Base-by-base conservation (phyloP, 2,888 invertebrate genomes). In the Eupithecia exiguata region DNA sequence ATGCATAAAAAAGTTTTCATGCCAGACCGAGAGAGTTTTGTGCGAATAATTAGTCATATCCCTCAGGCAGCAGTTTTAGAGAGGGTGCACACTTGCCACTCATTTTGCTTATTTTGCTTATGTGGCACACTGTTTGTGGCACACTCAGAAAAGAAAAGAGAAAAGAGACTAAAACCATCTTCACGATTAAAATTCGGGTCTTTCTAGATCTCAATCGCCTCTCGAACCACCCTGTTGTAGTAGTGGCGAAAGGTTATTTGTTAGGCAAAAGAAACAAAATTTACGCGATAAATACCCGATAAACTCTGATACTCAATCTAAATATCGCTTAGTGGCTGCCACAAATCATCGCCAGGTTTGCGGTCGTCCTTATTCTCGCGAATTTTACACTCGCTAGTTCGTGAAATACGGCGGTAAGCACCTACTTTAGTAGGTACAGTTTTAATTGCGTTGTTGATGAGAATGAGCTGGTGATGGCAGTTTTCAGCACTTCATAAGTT, bases 1-100 rank as follows among this genome's bases (percentile, higher is more conserved):
- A 35, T 62, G 62, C 62, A 62, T 62, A 62, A 62, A 62, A 62
- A 62, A 62, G 62, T 62, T 62, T 62, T 62, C 62, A 62, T 62
- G 30, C 62, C 62, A 9, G 18, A 30, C 62, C 62, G 62, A 30
- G 62, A 62, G 30, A 30, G 62, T 62, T 30, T 35, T 62, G 62
- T 62, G 62, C 30, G 35, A 62, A 62, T 62, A 62, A 62, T 62
- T 62, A 62, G 62, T 58, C 58, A 58, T 58, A 25, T 58, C 25
- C 35, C 62, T 35, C 35, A 62, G 62, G 62, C 62, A 6, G 61
- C 3, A 9, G 35, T 18, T 18, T 53, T 35, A 62, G 62, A 5
- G 30, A 35, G 18, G 18, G 35, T 25, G 35, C 62, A 62, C 30
- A 62, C 62, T 12, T 14, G 12, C 58, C 21, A 58, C 25, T 30